phyloP scores from a whole-genome alignment of 2,888 invertebrate species.

The Drosophila phalerata region DNA sequence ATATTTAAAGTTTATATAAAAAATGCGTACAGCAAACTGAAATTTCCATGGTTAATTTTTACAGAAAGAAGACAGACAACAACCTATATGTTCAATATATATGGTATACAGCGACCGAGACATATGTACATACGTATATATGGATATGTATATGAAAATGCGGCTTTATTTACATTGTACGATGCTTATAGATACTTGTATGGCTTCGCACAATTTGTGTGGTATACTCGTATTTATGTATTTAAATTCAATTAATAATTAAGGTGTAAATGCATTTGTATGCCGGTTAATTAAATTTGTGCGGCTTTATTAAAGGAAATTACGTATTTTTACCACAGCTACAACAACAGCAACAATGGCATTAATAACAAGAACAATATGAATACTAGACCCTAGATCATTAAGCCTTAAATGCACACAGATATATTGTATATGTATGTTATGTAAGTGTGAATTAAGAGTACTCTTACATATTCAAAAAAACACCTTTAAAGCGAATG shows the following conservation, averaged over 20 bases:
- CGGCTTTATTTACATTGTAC: constrained; percentile 22
- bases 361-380: constrained; percentile 32
- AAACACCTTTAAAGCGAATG: constrained; percentile 34
- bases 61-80: constrained; percentile 11
- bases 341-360: constrained; percentile 32
- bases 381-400: constrained; percentile 38
- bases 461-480: constrained; percentile 26
- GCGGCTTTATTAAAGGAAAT: constrained; percentile 82
- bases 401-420: constrained; percentile 31
- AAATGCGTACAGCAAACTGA: constrained; percentile 9
- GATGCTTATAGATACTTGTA: constrained; percentile 10
- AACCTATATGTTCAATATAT: constrained; percentile 15
- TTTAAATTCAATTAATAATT: constrained; percentile 82
- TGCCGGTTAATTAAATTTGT: constrained; percentile 82
- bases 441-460: constrained; percentile 12
- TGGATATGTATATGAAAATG: constrained; percentile 19
- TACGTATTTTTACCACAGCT: constrained; percentile 69
- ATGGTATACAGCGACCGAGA: neutral
- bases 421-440: neutral
- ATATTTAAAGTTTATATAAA: constrained; percentile 45
- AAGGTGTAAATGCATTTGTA: constrained; percentile 83
- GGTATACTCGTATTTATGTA: constrained; percentile 58
- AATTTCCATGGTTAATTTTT: constrained; percentile 14
- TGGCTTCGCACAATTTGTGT: constrained; percentile 36
- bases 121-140: constrained; percentile 7